Conservation (phyloP, 2,888 invertebrate genomes). For the Hypselothyrea guttata region DNA sequence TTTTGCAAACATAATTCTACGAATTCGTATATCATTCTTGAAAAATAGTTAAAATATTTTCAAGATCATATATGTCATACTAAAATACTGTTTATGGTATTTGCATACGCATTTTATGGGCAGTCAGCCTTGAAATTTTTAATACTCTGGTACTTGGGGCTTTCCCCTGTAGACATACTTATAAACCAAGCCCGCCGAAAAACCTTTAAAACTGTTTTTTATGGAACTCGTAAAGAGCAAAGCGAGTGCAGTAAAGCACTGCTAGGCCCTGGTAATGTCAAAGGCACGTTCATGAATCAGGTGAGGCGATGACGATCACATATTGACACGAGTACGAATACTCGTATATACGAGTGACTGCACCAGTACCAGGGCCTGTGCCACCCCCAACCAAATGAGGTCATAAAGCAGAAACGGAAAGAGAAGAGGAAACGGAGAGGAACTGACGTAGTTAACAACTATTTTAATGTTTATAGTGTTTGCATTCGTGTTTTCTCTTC, state of each 20-base stretch:
- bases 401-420: constrained; percentile 42
- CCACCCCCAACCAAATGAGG: constrained; percentile 67
- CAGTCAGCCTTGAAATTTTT: constrained; percentile 25
- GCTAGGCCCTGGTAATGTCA: constrained; percentile 15
- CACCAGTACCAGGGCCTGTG: constrained; percentile 12
- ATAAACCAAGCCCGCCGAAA: constrained; percentile 25
- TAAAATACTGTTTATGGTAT: constrained; percentile 13
- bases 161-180: constrained; percentile 40
- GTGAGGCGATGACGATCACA: constrained; percentile 58
- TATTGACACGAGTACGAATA: constrained; percentile 53
- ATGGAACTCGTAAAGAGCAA: constrained; percentile 41
- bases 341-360: too few species aligned
- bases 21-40: too few species aligned
- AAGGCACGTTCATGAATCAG: constrained; percentile 66
- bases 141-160: constrained; percentile 26
- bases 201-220: constrained; percentile 25
- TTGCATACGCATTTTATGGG: constrained; percentile 18
- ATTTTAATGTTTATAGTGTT: constrained; percentile 37
- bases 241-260: constrained; percentile 35
- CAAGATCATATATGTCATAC: not conserved
- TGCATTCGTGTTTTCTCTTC: constrained; percentile 7
- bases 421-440: not conserved
- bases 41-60: too few species aligned
- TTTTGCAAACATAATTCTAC: too few species aligned
- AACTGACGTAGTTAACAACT: constrained; percentile 51